Evolutionary conservation across 1,140 invertebrate genomes (phyloP), one percentile per base, ranked within the genome.

Genomic region (Mya arenaria): DNA sequence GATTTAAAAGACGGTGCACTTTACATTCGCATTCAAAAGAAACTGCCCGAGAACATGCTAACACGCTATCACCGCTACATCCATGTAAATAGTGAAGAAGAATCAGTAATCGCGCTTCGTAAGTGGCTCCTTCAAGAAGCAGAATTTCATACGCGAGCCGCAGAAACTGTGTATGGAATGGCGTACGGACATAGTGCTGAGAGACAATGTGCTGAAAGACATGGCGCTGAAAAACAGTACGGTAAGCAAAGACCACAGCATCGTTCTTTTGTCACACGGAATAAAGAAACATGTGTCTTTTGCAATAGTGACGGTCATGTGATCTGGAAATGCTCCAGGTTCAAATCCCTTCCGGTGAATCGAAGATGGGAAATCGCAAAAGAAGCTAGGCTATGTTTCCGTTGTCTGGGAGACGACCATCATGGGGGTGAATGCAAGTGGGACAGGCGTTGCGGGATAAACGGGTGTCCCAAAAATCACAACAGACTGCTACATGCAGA

Each of bases 401-500:
- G 56, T 6, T 60, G 56, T 25, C 30, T 60, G 23, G n/a, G 56
- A 23, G 56, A 60, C 10, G 56, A 60, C 56, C 56, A 60, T 23
- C 8, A 23, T 6, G 8, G 23, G 30, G 30, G 30, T 23, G 8
- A 23, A 28, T 60, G 56, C 23, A 19, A 19, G 30, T 13, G 30
- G 23, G 8, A 8, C n/a, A 60, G 56, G 30, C n/a, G 30, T 23
- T 60, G 56, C 30, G 56, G 56, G 8, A 60, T 60, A 60, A 25
- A 60, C 10, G 23, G 23, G 10, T 60, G 56, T 25, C n/a, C 10
- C n/a, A 60, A 60, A 25, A 60, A 19, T 8, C 56, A 60, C 23
- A 60, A 60, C 23, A 60, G 56, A 8, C 56, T 60, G 56, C 30
- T 60, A 60, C 56, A 13, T 60, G 56, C n/a, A 60, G 30, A 48